phyloP scores from a whole-genome alignment of 2,888 invertebrate species.

The Oligia latruncula region DNA sequence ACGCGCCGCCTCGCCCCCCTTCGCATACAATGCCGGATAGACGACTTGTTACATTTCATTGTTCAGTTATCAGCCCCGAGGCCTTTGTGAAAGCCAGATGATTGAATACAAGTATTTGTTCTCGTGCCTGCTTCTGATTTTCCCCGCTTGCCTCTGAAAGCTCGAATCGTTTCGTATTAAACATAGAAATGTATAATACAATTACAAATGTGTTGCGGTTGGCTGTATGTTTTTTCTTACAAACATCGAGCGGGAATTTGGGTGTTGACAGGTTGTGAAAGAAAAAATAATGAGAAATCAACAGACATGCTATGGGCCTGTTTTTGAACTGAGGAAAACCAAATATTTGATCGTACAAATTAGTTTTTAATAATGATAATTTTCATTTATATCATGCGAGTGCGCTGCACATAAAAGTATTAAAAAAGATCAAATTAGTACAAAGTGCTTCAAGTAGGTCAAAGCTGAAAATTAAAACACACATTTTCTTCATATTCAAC shows the following conservation, averaged over 20 bases:
- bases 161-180: constrained; percentile 82
- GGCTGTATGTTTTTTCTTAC: constrained; percentile 69
- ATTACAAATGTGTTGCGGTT: constrained; percentile 78
- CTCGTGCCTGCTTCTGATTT: constrained; percentile 88
- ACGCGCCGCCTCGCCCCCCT: constrained; percentile 68
- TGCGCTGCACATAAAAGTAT: neutral
- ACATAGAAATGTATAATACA: constrained; percentile 76
- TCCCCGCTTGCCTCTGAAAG: constrained; percentile 85
- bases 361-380: neutral
- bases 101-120: constrained; percentile 90
- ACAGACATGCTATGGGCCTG: neutral
- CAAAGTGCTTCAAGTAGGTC: neutral
- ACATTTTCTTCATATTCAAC: neutral
- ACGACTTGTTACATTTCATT: constrained; percentile 91
- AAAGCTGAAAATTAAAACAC: neutral
- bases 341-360: neutral
- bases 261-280: constrained; percentile 28
- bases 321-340: neutral
- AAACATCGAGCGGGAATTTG: constrained; percentile 33
- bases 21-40: constrained; percentile 88
- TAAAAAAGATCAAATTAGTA: neutral
- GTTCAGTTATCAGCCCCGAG: constrained; percentile 89
- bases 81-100: constrained; percentile 89
- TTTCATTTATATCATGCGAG: neutral
- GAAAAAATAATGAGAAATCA: constrained; percentile 24